Evolutionary conservation across 2,888 invertebrate species (phyloP).

Genomic region (Hydraecia micacea): DNA sequence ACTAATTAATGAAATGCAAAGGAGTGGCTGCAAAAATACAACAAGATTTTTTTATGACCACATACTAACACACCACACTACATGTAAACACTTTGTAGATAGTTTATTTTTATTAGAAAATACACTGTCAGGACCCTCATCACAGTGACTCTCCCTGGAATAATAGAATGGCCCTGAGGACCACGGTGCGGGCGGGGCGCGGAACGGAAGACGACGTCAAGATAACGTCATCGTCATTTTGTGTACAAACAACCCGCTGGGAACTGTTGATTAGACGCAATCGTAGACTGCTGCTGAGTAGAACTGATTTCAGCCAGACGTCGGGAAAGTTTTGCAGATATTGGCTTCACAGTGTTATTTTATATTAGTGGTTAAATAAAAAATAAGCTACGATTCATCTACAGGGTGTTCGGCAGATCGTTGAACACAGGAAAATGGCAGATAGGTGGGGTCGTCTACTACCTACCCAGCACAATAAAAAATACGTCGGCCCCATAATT

Average conservation of each 20-base stretch:
- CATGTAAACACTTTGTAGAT: neutral
- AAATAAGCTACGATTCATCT: neutral
- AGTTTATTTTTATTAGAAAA: neutral
- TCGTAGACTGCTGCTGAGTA: neutral
- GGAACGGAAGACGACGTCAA: constrained; percentile 54
- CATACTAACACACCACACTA: neutral
- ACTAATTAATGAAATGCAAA: constrained; percentile 19
- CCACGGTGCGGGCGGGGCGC: neutral
- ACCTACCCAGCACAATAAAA: too few species aligned
- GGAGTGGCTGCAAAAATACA: constrained; percentile 29
- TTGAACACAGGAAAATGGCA: too few species aligned
- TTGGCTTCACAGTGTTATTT: neutral
- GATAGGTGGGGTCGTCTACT: too few species aligned
- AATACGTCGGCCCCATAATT: too few species aligned
- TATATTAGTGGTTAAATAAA: neutral
- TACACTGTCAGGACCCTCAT: neutral
- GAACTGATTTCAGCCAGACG: neutral
- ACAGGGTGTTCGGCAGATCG: too few species aligned
- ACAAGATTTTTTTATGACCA: neutral
- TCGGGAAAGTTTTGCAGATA: constrained; percentile 16
- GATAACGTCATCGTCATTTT: constrained; percentile 62
- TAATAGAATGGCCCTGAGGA: constrained; percentile 13
- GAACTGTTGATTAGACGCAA: constrained; percentile 10
- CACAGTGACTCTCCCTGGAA: constrained; percentile 12
- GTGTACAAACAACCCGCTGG: constrained; percentile 10